Percentiles rank a stretch among this genome's conserved stretches.
Evolutionary conservation across 2,888 invertebrate genomes (phyloP).

Genomic region (Stramonita haemastoma): DNA sequence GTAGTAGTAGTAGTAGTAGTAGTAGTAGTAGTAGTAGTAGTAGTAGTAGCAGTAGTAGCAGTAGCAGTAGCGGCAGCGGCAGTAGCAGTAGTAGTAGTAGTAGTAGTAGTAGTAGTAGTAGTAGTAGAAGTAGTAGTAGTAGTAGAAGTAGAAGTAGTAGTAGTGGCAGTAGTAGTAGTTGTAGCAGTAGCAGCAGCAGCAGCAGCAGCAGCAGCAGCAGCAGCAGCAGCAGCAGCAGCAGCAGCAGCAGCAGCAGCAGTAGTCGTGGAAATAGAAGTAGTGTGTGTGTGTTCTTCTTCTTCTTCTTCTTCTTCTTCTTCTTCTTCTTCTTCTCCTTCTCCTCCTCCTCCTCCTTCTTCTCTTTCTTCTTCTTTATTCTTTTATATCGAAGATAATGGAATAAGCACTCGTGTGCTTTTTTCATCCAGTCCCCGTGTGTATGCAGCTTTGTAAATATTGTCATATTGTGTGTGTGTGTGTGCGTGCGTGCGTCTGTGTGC

Average conservation of each 20-base stretch:
- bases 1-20: too few species aligned
- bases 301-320: neutral
- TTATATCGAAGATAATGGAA: too few species aligned
- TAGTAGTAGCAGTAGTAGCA: too few species aligned
- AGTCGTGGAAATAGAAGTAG: neutral
- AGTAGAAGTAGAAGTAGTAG: slow-evolving; percentile 5
- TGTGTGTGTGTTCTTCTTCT: neutral
- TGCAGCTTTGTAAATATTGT: too few species aligned
- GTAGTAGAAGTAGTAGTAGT: neutral
- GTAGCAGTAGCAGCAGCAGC: neutral
- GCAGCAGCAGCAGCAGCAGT: neutral
- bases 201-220: neutral
- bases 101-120: neutral
- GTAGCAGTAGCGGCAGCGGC: too few species aligned
- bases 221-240: neutral
- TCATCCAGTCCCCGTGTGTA: too few species aligned
- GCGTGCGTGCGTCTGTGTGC: neutral
- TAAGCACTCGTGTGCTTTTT: too few species aligned
- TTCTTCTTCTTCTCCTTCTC: neutral
- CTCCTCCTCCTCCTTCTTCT: neutral
- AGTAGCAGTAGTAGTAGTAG: neutral
- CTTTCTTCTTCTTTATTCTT: too few species aligned
- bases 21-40: too few species aligned
- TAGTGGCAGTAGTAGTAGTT: neutral
- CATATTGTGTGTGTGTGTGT: neutral